A percentile compares a stretch with the other conserved stretches of the same genome.
Conservation (phyloP, 2,797 vertebrate genomes). For the Acropternis orthonyx region DNA sequence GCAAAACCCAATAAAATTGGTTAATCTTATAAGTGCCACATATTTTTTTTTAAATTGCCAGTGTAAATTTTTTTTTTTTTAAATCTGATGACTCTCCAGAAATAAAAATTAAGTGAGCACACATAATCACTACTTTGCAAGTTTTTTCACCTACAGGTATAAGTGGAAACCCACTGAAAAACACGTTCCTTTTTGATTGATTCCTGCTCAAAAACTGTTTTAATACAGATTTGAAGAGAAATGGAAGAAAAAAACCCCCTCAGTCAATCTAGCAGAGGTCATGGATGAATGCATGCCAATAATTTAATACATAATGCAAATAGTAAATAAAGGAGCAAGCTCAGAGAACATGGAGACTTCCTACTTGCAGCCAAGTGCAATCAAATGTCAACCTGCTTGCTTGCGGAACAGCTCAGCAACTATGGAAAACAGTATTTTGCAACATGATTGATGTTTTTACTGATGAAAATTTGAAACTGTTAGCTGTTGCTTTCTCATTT, state of each 20-base stretch:
- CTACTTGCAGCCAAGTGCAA: neutral
- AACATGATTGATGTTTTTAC: neutral
- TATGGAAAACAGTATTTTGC: neutral
- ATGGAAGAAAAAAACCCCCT: neutral
- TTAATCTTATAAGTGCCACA: neutral
- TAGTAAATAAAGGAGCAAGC: neutral
- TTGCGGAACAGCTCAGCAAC: neutral
- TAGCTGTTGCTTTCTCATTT: neutral
- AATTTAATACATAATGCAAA: slow-evolving; percentile 1
- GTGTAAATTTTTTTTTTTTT: neutral
- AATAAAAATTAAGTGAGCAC: neutral
- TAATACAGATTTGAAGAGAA: neutral
- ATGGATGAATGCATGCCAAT: neutral
- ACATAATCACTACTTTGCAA: neutral
- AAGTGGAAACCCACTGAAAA: neutral
- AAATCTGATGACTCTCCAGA: neutral
- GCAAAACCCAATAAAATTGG: neutral
- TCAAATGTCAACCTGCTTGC: neutral
- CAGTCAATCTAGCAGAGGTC: neutral
- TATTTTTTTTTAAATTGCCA: neutral
- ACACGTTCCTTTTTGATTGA: neutral
- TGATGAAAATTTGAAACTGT: neutral
- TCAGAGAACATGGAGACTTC: neutral
- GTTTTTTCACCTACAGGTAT: neutral
- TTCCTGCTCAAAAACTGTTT: neutral